Percentiles rank a stretch among this genome's conserved stretches.
These are phyloP conservation scores for Ophion obscuratus DNA, from an alignment of 2,888 invertebrate genomes.

Conservation along the genomic window DNA sequence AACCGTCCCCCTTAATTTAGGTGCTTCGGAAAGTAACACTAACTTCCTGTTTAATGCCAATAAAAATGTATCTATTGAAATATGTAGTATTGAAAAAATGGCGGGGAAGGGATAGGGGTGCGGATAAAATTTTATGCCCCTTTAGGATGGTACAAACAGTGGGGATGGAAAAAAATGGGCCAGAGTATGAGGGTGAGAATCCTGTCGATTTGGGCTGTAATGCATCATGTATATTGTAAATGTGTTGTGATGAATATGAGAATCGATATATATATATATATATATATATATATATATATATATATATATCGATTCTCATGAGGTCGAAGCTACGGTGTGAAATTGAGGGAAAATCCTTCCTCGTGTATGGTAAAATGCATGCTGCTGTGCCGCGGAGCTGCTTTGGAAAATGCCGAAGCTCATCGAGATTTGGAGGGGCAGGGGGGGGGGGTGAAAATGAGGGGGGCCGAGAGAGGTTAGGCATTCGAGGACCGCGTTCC, in stretches of 20 bases:
- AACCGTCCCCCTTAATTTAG: no score
- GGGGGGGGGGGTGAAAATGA: conserved; percentile 20
- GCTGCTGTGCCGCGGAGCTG: conserved; percentile 20
- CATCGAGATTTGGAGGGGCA: conserved; percentile 21
- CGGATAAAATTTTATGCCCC: background rate
- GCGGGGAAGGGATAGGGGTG: background rate
- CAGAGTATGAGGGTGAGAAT: background rate
- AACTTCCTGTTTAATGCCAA: no score
- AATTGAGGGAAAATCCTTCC: conserved; percentile 63
- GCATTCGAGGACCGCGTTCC: conserved; percentile 72
- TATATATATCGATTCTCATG: background rate
- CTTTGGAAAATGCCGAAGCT: conserved; percentile 48
- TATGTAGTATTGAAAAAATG: background rate
- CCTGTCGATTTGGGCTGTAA: background rate
- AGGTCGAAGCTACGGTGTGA: conserved; percentile 54
- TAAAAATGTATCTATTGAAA: background rate
- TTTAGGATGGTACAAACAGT: background rate
- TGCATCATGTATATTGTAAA: background rate
- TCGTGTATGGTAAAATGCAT: conserved; percentile 17
- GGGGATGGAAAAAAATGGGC: conserved; percentile 22
- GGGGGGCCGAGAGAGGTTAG: background rate
- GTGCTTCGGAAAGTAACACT: no score
- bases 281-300: no score
- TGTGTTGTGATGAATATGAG: background rate
- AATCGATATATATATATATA: no score